Percentiles rank a stretch among this genome's conserved stretches.
Evolutionary conservation across 2,888 invertebrate species (phyloP).

Genomic region (Liodrosophila aerea): DNA sequence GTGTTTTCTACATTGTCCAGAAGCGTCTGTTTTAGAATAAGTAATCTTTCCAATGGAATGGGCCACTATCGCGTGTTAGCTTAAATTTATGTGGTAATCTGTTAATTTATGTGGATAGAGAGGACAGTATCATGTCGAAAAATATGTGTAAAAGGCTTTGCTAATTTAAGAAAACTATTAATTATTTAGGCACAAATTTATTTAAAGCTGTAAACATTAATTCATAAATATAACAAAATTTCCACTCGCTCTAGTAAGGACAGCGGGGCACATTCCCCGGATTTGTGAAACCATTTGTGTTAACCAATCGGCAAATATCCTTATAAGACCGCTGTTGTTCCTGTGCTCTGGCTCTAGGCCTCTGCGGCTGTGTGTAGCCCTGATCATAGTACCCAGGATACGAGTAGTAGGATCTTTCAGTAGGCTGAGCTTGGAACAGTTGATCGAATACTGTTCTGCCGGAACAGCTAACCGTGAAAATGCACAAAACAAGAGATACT

Average conservation of each 20-base stretch:
- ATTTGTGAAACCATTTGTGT: constrained; percentile 72
- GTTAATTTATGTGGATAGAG: no score
- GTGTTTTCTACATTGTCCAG: constrained; percentile 95
- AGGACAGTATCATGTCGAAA: constrained; percentile 19
- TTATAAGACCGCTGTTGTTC: constrained; percentile 63
- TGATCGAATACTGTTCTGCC: constrained; percentile 33
- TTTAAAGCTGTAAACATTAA: constrained; percentile 19
- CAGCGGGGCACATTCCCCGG: constrained; percentile 70
- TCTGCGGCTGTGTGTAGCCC: constrained; percentile 13
- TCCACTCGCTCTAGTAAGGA: constrained; percentile 49
- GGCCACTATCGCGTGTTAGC: no score
- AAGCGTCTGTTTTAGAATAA: constrained; percentile 90
- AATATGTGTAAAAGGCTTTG: constrained; percentile 35
- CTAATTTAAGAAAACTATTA: constrained; percentile 39
- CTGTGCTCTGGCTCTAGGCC: background rate
- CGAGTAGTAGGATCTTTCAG: constrained; percentile 37
- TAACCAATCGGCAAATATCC: constrained; percentile 72
- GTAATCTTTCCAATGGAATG: no score
- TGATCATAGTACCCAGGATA: constrained; percentile 5
- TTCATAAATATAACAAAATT: constrained; percentile 2
- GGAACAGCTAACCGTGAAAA: background rate
- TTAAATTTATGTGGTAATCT: no score
- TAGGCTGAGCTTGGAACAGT: constrained; percentile 32
- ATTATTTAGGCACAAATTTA: constrained; percentile 44
- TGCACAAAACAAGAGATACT: constrained; percentile 9